phyloP scores from a whole-genome alignment of 1,140 invertebrate species.

The Bilobella aurantiaca region DNA sequence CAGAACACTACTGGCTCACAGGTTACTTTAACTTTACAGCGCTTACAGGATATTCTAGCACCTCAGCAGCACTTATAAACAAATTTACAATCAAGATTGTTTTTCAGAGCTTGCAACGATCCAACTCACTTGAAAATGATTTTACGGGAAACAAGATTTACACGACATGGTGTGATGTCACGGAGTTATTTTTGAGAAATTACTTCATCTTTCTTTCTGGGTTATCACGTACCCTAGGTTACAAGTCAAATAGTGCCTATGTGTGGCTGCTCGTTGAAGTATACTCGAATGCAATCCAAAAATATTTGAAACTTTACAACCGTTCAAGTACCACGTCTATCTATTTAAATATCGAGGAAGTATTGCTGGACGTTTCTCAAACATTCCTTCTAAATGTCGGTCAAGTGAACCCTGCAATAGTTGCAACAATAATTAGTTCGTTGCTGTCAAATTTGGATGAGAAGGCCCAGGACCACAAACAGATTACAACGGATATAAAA shows the following conservation, averaged over 20 bases:
- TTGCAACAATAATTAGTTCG: conserved; percentile 5
- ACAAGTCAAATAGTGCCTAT: conserved; percentile 12
- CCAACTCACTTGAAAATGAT: background rate
- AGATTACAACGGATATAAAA: conserved; percentile 20
- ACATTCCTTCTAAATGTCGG: conserved; percentile 11
- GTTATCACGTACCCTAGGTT: conserved; percentile 18
- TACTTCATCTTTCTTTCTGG: conserved; percentile 21
- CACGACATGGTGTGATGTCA: too few species aligned
- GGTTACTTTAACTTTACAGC: background rate
- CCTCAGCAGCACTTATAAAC: too few species aligned
- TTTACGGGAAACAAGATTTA: background rate
- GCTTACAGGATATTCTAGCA: background rate
- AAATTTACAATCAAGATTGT: too few species aligned
- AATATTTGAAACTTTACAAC: conserved; percentile 19
- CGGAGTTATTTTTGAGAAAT: conserved; percentile 25
- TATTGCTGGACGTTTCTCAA: conserved; percentile 25
- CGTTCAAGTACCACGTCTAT: conserved; percentile 16
- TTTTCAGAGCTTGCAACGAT: background rate
- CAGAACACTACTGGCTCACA: background rate
- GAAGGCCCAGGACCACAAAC: conserved; percentile 18
- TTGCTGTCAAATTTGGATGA: conserved; percentile 11
- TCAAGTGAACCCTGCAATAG: background rate
- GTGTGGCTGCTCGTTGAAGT: conserved; percentile 23
- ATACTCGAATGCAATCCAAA: conserved; percentile 16
- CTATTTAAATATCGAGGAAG: conserved; percentile 20